These are phyloP conservation scores for Danaus chrysippus DNA, from an alignment of 2,888 invertebrate species.

Conservation along the genomic window DNA sequence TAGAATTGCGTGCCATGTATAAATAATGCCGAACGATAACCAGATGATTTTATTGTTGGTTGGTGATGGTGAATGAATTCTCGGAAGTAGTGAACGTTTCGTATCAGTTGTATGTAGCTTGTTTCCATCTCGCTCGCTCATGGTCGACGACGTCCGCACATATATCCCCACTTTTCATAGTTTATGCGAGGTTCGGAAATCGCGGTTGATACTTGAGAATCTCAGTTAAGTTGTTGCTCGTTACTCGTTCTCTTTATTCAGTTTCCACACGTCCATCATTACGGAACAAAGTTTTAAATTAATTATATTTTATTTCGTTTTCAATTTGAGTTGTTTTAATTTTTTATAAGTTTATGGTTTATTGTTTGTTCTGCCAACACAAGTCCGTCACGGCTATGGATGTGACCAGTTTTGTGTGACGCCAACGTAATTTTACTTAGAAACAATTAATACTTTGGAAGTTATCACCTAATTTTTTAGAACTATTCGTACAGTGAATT, in stretches of 20 bases:
- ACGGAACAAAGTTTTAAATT: not conserved
- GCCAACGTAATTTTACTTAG: not conserved
- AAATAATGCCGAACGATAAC: conserved; percentile 43
- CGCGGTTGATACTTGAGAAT: not conserved
- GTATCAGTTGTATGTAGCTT: conserved; percentile 43
- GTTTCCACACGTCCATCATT: not conserved
- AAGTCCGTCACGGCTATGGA: not conserved
- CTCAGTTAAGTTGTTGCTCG: not conserved
- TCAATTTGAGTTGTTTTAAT: no score
- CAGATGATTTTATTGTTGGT: conserved; percentile 54
- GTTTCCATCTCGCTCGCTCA: conserved; percentile 30
- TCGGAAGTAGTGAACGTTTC: conserved; percentile 61
- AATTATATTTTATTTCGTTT: no score
- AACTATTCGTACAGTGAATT: not conserved
- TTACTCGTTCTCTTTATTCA: not conserved
- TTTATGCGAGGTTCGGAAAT: not conserved
- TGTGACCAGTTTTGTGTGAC: conserved; percentile 1
- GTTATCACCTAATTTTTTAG: not conserved
- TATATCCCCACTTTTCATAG: conserved; percentile 35
- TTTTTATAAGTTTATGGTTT: no score
- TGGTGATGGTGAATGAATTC: conserved; percentile 58
- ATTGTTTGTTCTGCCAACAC: no score
- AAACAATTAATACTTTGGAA: not conserved
- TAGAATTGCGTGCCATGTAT: conserved; percentile 37
- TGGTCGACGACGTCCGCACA: conserved; percentile 38